Evolutionary conservation across 2,888 invertebrate genomes (phyloP), one percentile per base, ranked within the genome.

Genomic region (Teleiodes luculella): DNA sequence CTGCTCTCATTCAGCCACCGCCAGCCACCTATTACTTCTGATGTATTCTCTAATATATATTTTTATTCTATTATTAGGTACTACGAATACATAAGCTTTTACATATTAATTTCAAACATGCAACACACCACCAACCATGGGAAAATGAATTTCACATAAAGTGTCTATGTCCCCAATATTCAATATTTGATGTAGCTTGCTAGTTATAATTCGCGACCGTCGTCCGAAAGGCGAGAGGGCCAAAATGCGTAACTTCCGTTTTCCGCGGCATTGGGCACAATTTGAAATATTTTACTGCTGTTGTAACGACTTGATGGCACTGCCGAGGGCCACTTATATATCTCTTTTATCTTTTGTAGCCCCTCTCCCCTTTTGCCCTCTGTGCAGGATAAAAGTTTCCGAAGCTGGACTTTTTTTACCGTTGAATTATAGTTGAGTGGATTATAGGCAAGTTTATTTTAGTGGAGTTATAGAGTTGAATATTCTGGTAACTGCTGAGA

Each of bases 211-310:
- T 41, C 30, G 30, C 30, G 36, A 6, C 50, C 37, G 49, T 24
- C 43, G 49, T 37, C 49, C 43, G 39, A 43, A 46, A 57, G 51
- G 56, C 51, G 47, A 45, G 39, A 62, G 74, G 71, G 69, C 66
- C 68, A 64, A 76, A 75, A 78, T 72, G 81, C 83, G 82, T 79
- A 83, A 84, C 85, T 90, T 90, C 89, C 89, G 89, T 87, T 90
- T 90, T 88, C 87, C 87, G 78, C 82, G 77, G 77, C 89, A 88
- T 90, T 90, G 88, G 83, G 86, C 84, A 83, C 88, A 82, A 87
- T 90, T 90, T 90, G 90, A 90, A 89, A 90, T 89, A 90, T 90
- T 86, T 88, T 85, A 90, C 80, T 86, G 79, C 79, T 81, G 76
- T 88, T 89, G 85, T 90, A 90, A 90, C 88, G 90, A 89, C 88